Evolutionary conservation across 2,797 vertebrate species (phyloP), one percentile per base, ranked within the genome.

Genomic region (Tenualosa thibaudeaui): DNA sequence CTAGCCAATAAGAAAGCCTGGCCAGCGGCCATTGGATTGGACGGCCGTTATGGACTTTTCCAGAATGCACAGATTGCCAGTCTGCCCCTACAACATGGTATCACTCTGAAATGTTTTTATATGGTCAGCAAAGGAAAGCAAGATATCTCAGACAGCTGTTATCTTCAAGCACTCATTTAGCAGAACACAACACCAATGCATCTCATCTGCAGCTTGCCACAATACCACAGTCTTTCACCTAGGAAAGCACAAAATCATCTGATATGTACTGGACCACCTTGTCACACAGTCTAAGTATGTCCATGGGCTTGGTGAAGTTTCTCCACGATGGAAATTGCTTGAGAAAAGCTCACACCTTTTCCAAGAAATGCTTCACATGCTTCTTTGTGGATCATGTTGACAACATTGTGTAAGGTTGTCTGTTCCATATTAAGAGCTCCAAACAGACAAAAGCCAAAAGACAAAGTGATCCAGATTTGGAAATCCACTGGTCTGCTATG

Each of bases 81-180:
- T 51, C 82, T 60, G 19, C 4, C 53, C 60, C 9, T 60, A 54
- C 0, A 31, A 60, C 8, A 31, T 37, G 12, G 82, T 60, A 24
- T 83, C 53, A 43, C 82, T 19, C n/a, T 56, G 53, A 15, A 83
- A 2, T 3, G 19, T 43, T 40, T 60, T 37, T 37, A 51, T 58
- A n/a, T 83, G 82, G 24, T 83, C 54, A 13, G 82, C 51, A 60
- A 83, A 83, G 5, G 82, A 54, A 0, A 56, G 40, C 37, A 60
- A 37, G 51, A 58, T 26, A 31, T 82, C 24, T 24, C 19, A 26
- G 40, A 56, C 26, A 40, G 15, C 50, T 6, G 6, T 56, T 8
- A 83, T 19, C 56, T 54, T 83, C 82, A 71, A 58, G 60, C 83
- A 84, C 24, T 84, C 60, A 22, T 58, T 58, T 10, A 54, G 53